A percentile compares a stretch with the other conserved stretches of the same genome.
Conservation (phyloP, 64 coral and sea anemone species). For the Platygyra sinensis region DNA sequence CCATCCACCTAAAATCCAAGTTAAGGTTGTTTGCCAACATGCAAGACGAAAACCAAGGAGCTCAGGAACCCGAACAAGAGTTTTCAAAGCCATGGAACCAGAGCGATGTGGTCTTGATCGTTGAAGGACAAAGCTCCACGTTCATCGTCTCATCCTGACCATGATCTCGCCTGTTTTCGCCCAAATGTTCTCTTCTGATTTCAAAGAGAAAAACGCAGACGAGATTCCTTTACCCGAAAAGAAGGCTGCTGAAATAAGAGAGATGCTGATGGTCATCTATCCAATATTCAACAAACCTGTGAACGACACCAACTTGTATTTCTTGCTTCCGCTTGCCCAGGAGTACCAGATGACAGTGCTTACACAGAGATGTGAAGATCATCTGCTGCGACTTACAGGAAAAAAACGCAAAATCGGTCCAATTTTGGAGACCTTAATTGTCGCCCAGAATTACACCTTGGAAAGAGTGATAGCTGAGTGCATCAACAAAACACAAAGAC, state of each 20-base stretch:
- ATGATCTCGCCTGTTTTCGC: constrained; percentile 18
- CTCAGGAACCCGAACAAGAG: background rate
- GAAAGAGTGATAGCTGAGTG: background rate
- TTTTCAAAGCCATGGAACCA: constrained; percentile 31
- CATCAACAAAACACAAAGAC: background rate
- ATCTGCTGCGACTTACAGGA: background rate
- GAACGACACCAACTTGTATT: background rate
- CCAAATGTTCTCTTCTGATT: constrained; percentile 8
- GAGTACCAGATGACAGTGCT: constrained; percentile 19
- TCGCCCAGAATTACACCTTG: constrained; percentile 1
- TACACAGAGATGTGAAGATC: constrained; percentile 22
- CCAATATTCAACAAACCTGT: background rate
- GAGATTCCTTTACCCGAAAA: background rate
- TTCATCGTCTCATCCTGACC: background rate
- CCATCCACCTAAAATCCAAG: too few species aligned
- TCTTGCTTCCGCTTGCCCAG: background rate
- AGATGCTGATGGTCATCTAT: constrained; percentile 10
- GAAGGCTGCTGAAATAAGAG: background rate
- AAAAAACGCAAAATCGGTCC: background rate
- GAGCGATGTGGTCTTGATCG: constrained; percentile 12
- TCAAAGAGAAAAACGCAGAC: constrained; percentile 23
- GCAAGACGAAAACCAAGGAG: background rate
- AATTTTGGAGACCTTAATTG: background rate
- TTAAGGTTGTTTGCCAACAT: background rate
- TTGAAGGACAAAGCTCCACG: constrained; percentile 18